These are phyloP conservation scores for Chloroclystis v-ata DNA, from an alignment of 2,888 invertebrate genomes.

Conservation along the genomic window DNA sequence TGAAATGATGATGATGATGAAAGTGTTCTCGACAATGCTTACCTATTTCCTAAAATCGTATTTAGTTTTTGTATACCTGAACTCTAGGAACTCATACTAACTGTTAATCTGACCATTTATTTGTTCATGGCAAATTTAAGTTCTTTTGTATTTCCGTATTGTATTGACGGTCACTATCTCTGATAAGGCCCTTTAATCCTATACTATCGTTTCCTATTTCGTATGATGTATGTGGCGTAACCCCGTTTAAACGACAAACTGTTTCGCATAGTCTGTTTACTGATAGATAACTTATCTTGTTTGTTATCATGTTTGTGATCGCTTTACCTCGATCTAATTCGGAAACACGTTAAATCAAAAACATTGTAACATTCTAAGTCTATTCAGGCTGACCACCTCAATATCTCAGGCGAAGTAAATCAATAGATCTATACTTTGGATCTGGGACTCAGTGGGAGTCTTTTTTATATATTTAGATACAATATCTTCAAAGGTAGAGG, in stretches of 20 bases:
- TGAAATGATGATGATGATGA: too few species aligned
- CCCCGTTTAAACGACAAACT: constrained; percentile 23
- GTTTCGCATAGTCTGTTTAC: constrained; percentile 46
- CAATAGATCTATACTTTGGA: constrained; percentile 8
- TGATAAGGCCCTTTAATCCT: neutral
- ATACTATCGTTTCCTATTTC: constrained; percentile 4
- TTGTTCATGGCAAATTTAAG: too few species aligned
- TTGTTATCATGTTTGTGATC: constrained; percentile 57
- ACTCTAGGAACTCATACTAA: too few species aligned
- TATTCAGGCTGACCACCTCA: constrained; percentile 10
- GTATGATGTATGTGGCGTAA: constrained; percentile 8
- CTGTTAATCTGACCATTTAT: too few species aligned
- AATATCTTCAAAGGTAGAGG: constrained; percentile 6
- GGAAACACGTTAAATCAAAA: constrained; percentile 33
- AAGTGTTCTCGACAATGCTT: too few species aligned
- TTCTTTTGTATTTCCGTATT: neutral
- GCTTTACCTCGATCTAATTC: constrained; percentile 61
- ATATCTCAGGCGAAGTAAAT: constrained; percentile 13
- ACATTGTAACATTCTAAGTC: constrained; percentile 10
- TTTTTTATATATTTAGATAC: constrained; percentile 1
- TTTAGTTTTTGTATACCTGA: too few species aligned
- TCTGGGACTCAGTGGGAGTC: constrained; percentile 6
- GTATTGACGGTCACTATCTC: neutral
- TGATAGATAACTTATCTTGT: constrained; percentile 50
- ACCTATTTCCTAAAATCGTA: too few species aligned